Evolutionary conservation across 92 coral and sea anemone genomes (phyloP).

Genomic region (Porites cylindrica): DNA sequence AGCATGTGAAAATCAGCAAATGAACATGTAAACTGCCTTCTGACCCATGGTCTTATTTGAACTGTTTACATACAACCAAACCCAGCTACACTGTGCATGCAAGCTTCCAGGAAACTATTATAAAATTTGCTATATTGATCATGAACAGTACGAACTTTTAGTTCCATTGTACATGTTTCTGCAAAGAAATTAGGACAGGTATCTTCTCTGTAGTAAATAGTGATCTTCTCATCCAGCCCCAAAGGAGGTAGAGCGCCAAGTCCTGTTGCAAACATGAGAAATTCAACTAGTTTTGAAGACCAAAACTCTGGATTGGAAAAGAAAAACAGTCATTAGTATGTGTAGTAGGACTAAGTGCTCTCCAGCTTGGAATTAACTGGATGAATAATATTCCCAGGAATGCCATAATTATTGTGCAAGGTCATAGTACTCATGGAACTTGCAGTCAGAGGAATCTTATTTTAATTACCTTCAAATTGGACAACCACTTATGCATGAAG

Average conservation of each 20-base stretch:
- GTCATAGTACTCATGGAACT: slow-evolving; percentile 14
- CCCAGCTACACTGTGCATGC: too few relatives aligned
- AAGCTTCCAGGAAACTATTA: slow-evolving; percentile 19
- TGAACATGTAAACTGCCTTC: slow-evolving; percentile 9
- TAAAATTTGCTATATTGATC: slow-evolving; percentile 6
- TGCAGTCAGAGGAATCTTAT: slow-evolving; percentile 14
- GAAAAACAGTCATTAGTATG: slow-evolving; percentile 5
- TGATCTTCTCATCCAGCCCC: slow-evolving; percentile 34
- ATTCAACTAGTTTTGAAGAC: slow-evolving; percentile 7
- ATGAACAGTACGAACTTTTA: slow-evolving; percentile 30
- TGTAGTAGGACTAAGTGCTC: slow-evolving; percentile 8
- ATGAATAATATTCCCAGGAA: slow-evolving; percentile 4
- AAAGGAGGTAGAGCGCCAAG: slow-evolving; percentile 24
- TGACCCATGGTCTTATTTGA: background rate
- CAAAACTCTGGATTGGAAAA: slow-evolving; percentile 9
- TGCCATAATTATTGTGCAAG: slow-evolving; percentile 16
- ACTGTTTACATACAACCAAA: too few relatives aligned
- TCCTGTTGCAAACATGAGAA: slow-evolving; percentile 34
- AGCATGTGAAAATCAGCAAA: slow-evolving; percentile 5
- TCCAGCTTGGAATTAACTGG: slow-evolving; percentile 1
- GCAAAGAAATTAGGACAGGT: slow-evolving; percentile 6
- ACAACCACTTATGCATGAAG: slow-evolving; percentile 15
- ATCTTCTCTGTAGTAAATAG: slow-evolving; percentile 10
- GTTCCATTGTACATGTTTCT: slow-evolving; percentile 35
- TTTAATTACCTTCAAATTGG: slow-evolving; percentile 17